These are phyloP conservation scores for Drosophila yooni DNA, from an alignment of 2,888 invertebrate species.

Conservation along the genomic window DNA sequence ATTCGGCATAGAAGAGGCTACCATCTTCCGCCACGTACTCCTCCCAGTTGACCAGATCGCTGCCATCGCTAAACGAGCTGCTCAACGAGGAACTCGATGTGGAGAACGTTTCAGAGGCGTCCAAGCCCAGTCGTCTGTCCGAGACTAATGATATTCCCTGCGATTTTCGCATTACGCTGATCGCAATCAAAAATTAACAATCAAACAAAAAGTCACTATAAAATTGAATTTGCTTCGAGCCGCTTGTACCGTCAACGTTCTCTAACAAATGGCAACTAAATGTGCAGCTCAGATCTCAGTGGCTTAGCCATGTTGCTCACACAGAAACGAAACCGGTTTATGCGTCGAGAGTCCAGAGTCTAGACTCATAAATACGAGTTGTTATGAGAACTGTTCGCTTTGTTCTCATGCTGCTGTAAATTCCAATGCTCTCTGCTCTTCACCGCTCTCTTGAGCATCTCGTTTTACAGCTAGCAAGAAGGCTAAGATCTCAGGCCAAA, in stretches of 20 bases:
- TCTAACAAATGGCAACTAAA: constrained; percentile 47
- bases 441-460: constrained; percentile 38
- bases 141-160: constrained; percentile 47
- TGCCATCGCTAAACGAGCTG: constrained; percentile 79
- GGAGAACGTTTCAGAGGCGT: constrained; percentile 79
- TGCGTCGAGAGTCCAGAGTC: constrained; percentile 1
- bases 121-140: constrained; percentile 48
- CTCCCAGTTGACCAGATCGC: constrained; percentile 83
- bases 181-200: constrained; percentile 6
- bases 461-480: constrained; percentile 16
- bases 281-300: constrained; percentile 27
- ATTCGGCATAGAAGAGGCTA: constrained; percentile 89
- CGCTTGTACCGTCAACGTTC: constrained; percentile 26
- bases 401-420: constrained; percentile 36
- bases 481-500: constrained; percentile 1
- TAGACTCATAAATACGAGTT: constrained; percentile 5
- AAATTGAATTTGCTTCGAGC: constrained; percentile 9
- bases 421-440: constrained; percentile 30
- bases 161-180: constrained; percentile 65
- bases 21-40: constrained; percentile 85
- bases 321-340: constrained; percentile 44
- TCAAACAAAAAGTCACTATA: not conserved
- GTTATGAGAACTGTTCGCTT: not conserved
- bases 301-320: constrained; percentile 18
- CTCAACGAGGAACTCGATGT: constrained; percentile 78